Conservation (phyloP, 2,113 vertebrate genomes). For the Grus americana region DNA sequence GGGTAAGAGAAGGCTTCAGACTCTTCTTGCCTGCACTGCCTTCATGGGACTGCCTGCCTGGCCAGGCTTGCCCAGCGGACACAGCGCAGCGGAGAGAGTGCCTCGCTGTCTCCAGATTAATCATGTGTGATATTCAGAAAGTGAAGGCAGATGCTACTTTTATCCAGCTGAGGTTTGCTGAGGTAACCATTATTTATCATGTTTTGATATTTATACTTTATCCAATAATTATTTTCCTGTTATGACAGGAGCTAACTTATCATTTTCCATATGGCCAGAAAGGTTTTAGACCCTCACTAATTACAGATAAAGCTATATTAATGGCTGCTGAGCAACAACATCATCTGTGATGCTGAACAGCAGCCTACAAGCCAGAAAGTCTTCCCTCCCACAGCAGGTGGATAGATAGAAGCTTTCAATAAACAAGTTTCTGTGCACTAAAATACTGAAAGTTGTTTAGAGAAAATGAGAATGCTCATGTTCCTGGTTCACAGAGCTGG, state of each 20-base stretch:
- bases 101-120: background rate
- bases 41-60: background rate
- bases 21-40: background rate
- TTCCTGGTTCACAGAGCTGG: background rate
- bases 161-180: constrained; percentile 21
- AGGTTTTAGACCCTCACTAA: constrained; percentile 28
- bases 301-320: constrained; percentile 48
- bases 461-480: background rate
- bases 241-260: constrained; percentile 42
- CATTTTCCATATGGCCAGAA: constrained; percentile 51
- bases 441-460: background rate
- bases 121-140: constrained; percentile 1
- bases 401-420: background rate
- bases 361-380: background rate
- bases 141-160: constrained; percentile 40
- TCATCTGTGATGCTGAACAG: constrained; percentile 29
- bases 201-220: constrained; percentile 37
- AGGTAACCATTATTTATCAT: constrained; percentile 41
- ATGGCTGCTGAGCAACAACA: constrained; percentile 20
- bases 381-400: background rate
- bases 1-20: background rate
- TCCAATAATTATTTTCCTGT: constrained; percentile 15
- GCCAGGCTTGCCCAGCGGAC: background rate
- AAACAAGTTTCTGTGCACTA: background rate
- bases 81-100: background rate